phyloP scores from a whole-genome alignment of 2,888 invertebrate species.

The Hypercompe scribonia region DNA sequence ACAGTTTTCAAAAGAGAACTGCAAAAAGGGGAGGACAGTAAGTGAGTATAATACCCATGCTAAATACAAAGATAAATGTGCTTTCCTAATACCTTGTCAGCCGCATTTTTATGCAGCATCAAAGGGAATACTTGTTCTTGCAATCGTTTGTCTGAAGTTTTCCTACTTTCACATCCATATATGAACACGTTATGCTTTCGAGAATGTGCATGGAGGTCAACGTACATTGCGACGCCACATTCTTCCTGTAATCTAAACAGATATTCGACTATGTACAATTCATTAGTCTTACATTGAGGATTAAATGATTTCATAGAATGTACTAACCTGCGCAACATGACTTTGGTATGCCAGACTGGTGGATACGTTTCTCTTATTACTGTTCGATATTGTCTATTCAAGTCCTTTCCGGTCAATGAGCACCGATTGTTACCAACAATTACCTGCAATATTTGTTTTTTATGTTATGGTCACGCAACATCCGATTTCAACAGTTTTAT shows the following conservation, averaged over 20 bases:
- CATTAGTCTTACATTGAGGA: neutral
- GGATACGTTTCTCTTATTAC: slow-evolving; percentile 97
- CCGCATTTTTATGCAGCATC: slow-evolving; percentile 96
- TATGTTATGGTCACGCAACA: slow-evolving; percentile 20
- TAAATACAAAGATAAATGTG: neutral
- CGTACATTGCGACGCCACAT: slow-evolving; percentile 95
- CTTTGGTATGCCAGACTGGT: slow-evolving; percentile 97
- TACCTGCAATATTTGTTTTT: slow-evolving; percentile 76
- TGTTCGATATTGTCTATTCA: slow-evolving; percentile 97
- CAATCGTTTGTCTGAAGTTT: slow-evolving; percentile 91
- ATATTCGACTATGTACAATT: neutral
- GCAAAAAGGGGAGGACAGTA: slow-evolving; percentile 51
- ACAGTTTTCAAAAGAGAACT: slow-evolving; percentile 98
- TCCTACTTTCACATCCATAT: slow-evolving; percentile 97
- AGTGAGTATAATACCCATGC: slow-evolving; percentile 8
- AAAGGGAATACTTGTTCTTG: slow-evolving; percentile 97
- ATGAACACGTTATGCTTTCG: slow-evolving; percentile 98
- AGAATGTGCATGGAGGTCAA: slow-evolving; percentile 98
- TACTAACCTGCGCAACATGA: slow-evolving; percentile 92
- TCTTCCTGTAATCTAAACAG: slow-evolving; percentile 92
- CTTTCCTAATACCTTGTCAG: slow-evolving; percentile 90
- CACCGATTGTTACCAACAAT: slow-evolving; percentile 96
- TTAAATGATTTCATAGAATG: neutral
- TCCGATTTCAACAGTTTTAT: slow-evolving; percentile 18
- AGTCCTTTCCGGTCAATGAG: slow-evolving; percentile 96